These are phyloP conservation scores for Cataglyphis rosenhaueri DNA, from an alignment of 2,888 invertebrate species.

Conservation along the genomic window DNA sequence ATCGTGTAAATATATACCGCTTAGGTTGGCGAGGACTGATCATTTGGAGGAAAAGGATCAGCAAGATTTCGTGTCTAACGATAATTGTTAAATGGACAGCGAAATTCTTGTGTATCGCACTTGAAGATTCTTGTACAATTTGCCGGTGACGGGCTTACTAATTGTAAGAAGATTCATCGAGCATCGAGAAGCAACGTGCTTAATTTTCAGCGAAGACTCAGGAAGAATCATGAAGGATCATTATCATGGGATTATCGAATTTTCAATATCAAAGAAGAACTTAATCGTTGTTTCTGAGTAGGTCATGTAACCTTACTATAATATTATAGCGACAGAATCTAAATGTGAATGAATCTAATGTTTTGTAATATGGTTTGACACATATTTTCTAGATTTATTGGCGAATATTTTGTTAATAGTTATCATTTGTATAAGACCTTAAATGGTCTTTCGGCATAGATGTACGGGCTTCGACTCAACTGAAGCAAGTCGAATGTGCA, in stretches of 20 bases:
- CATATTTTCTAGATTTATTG: neutral
- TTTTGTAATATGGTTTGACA: slow-evolving; percentile 3
- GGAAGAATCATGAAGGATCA: slow-evolving; percentile 11
- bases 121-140: slow-evolving; percentile 25
- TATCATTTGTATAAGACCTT: slow-evolving; percentile 16
- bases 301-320: slow-evolving; percentile 18
- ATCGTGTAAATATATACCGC: slow-evolving; percentile 65
- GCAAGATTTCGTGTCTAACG: slow-evolving; percentile 46
- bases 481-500: slow-evolving; percentile 40
- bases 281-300: neutral
- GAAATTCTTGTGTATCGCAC: neutral
- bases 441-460: slow-evolving; percentile 5
- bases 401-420: slow-evolving; percentile 22
- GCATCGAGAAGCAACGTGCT: neutral
- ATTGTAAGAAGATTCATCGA: neutral
- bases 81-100: slow-evolving; percentile 10
- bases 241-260: neutral
- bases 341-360: neutral
- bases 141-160: neutral
- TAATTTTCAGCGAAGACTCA: slow-evolving; percentile 16
- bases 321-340: neutral
- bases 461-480: slow-evolving; percentile 33
- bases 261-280: slow-evolving; percentile 16
- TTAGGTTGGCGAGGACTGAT: slow-evolving; percentile 19
- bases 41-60: slow-evolving; percentile 16